phyloP scores from a whole-genome alignment of 1,140 invertebrate species.

The Linepithema humile region DNA sequence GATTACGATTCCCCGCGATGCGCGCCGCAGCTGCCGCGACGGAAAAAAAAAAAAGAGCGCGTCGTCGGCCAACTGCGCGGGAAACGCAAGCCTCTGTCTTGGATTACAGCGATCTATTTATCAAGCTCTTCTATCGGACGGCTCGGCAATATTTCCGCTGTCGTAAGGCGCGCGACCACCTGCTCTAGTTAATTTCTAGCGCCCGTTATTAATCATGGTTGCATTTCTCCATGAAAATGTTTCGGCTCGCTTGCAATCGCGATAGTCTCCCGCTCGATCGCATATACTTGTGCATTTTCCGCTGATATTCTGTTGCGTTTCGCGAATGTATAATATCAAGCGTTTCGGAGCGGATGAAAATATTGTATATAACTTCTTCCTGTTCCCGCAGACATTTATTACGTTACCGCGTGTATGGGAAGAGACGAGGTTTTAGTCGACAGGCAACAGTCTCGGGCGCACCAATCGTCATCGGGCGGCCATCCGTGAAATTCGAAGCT shows the following conservation, averaged over 20 bases:
- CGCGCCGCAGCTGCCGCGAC: background rate
- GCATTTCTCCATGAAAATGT: background rate
- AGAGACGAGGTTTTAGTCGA: conserved; percentile 2
- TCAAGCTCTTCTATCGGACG: background rate
- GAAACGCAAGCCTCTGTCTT: background rate
- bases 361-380: background rate
- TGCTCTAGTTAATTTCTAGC: background rate
- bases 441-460: background rate
- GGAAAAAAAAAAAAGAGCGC: background rate
- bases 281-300: background rate
- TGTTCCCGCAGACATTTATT: conserved; percentile 9
- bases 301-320: background rate
- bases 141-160: background rate
- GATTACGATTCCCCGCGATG: conserved; percentile 33
- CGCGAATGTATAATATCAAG: conserved; percentile 26
- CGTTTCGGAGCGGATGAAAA: background rate
- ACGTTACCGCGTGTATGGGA: background rate
- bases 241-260: background rate
- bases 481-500: conserved; percentile 69
- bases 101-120: conserved; percentile 6
- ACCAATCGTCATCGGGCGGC: conserved; percentile 64
- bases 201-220: background rate
- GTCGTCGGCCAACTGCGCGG: conserved; percentile 10
- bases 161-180: background rate
- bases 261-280: background rate